Percentiles rank a stretch among this genome's conserved stretches.
These are phyloP conservation scores for Paguma larvata DNA, from an alignment of 2,797 vertebrate species.

Conservation along the genomic window DNA sequence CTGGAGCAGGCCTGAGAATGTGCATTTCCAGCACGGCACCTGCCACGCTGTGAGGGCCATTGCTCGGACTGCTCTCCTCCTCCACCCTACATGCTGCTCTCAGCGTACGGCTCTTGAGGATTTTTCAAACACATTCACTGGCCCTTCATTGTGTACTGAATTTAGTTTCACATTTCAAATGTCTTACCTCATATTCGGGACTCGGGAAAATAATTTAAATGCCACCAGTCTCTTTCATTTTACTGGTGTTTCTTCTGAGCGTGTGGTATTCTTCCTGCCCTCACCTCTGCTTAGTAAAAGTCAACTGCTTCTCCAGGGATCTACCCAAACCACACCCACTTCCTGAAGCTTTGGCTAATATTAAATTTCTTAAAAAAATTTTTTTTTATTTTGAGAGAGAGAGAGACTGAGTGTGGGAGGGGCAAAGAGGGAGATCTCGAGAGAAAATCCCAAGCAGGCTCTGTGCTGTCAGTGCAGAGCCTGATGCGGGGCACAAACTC, in stretches of 20 bases:
- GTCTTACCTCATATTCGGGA: background rate
- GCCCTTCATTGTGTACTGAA: background rate
- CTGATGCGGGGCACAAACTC: too few species aligned
- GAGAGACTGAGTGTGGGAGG: too few species aligned
- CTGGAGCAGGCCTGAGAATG: background rate
- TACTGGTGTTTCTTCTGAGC: background rate
- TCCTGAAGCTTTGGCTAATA: background rate
- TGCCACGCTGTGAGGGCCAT: background rate
- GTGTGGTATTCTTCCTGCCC: background rate
- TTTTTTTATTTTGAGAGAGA: too few species aligned
- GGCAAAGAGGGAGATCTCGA: too few species aligned
- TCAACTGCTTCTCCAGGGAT: background rate
- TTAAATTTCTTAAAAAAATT: background rate
- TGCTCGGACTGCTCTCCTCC: background rate
- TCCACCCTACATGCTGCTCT: background rate
- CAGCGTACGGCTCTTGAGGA: background rate
- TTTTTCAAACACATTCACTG: background rate
- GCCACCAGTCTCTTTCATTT: background rate
- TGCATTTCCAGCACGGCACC: background rate
- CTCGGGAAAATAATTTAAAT: background rate
- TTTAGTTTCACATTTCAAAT: slow-evolving; percentile 7
- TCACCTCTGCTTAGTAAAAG: background rate
- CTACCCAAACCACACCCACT: background rate
- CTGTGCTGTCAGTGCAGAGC: too few species aligned
- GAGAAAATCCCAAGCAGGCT: too few species aligned